Evolutionary conservation across 2,888 invertebrate species (phyloP), one percentile per base, ranked within the genome.

Genomic region (Crepidodera aurea): DNA sequence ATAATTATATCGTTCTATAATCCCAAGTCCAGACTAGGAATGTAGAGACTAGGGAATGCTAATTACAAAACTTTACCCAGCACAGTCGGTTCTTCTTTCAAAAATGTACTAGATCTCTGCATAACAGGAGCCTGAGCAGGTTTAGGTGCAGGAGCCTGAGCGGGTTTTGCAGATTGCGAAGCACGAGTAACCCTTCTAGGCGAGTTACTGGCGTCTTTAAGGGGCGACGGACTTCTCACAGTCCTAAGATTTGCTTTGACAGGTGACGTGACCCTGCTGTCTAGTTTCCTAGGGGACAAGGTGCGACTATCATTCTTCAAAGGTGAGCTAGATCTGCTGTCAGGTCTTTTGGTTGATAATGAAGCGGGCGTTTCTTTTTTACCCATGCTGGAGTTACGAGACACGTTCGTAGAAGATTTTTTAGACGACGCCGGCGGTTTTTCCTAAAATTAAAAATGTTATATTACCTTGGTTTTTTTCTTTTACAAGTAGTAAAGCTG

Each of bases 41-140:
- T 55, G 54, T 60, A 22, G 37, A 40, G 57, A 58, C 50, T 60
- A 46, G 50, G 51, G 51, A 56, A 62, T 59, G 55, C 46, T 39
- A 1, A 57, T 57, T 59, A 62, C 44, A 60, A 46, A 40, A 77
- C 72, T 70, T 83, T 85, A 57, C 83, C 84, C 64, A 87, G 77
- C 74, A 87, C 83, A 15, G 88, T 89, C 0, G 90, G 90, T 77
- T 90, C 90, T 69, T 91, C 91, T 77, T 90, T 90, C 13, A 90
- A 80, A 75, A 91, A 91, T 0, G 91, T 91, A 13, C 88, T 89
- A 0, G 91, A 91, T 42, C 91, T 84, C 65, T 84, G 83, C 82
- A 87, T 83, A 0, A 27, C 32, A 27, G 48, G 40, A 12, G 3
- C 13, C 7, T 37, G 37, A 12, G 16, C 5, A 40, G 32, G 15